Base-by-base conservation (phyloP, 2,797 vertebrate genomes). In the Melanotaenia nigrans region DNA sequence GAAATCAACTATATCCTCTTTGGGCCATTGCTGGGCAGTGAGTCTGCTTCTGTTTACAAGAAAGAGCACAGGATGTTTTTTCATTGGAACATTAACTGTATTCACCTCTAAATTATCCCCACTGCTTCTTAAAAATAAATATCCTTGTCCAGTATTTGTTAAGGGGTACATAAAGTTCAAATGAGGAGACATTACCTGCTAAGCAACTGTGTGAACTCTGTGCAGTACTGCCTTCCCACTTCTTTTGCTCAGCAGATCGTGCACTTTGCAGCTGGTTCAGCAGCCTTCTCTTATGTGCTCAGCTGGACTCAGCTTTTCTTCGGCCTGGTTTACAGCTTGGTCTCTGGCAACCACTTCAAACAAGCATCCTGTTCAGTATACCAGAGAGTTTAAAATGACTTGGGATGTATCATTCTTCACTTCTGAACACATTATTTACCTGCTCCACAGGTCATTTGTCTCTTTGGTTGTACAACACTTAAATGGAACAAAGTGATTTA, bases 1-100 rank as follows among this genome's bases (percentile, higher is more conserved):
- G 86, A 90, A 88, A 85, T 85, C 77, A 87, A 90, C 79, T 3
- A 4, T 83, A 90, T 84, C 84, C 80, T 75, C 72, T 73, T 28
- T 9, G 54, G 73, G 60, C 38, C 54, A 24, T 7, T 71, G 68
- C 79, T 64, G 58, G 61, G 65, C 71, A 68, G 5, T 58, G 38
- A 73, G 35, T 55, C 70, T 8, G 64, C 61, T 60, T 83, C 72
- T 75, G 71, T 86, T 89, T 89, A 89, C 77, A 53, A 68, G 85
- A 87, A 86, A 47, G 53, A 83, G 53, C 75, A 54, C 45, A 47
- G 14, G 28, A 65, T 55, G 54, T 56, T 12, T 57, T 30, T 78
- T 65, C 47, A 56, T 57, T 66, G 22, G 16, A 67, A 69, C 45
- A 61, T 68, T 68, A 61, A 47, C 33, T 68, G 22, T 49, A 81